A percentile compares a stretch with the other conserved stretches of the same genome.
Conservation (phyloP, 2,113 vertebrate species). For the Phaethornis superciliosus region DNA sequence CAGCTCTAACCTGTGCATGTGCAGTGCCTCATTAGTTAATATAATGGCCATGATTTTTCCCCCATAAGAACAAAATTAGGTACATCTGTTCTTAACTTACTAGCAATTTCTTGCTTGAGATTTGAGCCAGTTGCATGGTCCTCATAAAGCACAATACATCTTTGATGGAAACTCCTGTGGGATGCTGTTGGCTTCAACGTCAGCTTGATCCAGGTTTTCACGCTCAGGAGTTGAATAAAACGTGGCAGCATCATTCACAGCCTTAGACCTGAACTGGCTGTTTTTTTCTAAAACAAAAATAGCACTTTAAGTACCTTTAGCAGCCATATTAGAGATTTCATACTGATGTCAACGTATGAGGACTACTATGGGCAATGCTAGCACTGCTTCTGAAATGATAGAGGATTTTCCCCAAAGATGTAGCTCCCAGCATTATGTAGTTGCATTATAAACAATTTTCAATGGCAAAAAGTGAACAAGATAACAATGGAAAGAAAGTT, state of each 20-base stretch:
- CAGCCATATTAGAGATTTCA: background rate
- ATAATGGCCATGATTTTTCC: background rate
- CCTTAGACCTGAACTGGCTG: background rate
- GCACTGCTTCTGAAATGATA: background rate
- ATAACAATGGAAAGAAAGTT: background rate
- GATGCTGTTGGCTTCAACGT: background rate
- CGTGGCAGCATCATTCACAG: background rate
- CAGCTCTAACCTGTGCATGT: background rate
- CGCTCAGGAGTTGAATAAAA: slow-evolving; percentile 40
- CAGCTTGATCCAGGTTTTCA: slow-evolving; percentile 38
- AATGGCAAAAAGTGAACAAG: background rate
- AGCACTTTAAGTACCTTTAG: background rate
- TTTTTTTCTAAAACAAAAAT: background rate
- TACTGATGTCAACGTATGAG: background rate
- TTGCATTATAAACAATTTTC: background rate
- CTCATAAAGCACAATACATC: slow-evolving; percentile 49
- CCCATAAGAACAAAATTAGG: slow-evolving; percentile 43
- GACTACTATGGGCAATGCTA: background rate
- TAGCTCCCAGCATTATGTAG: background rate
- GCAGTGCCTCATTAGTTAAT: slow-evolving; percentile 12
- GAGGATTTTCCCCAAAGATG: background rate
- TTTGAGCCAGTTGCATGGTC: slow-evolving; percentile 21
- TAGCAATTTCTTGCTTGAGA: slow-evolving; percentile 39
- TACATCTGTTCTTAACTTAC: slow-evolving; percentile 66
- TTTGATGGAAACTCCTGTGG: slow-evolving; percentile 55